phyloP scores from a whole-genome alignment of 2,113 vertebrate species.

The Cebus imitator region DNA sequence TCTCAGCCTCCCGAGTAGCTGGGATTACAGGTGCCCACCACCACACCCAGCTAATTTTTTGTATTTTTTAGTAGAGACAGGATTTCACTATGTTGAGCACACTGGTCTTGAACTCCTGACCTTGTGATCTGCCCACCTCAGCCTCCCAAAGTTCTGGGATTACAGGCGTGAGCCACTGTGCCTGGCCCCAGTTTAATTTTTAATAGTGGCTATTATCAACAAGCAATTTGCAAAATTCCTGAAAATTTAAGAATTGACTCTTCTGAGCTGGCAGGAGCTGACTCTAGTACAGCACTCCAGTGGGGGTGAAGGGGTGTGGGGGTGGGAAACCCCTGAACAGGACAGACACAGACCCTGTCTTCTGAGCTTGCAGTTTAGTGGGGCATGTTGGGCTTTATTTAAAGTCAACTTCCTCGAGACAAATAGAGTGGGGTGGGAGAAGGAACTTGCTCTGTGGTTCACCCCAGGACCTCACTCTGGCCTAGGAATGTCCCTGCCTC shows the following conservation, averaged over 20 bases:
- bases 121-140: no score
- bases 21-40: no score
- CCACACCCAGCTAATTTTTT: no score
- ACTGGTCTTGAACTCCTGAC: no score
- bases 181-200: background rate
- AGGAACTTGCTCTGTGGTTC: background rate
- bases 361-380: background rate
- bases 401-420: background rate
- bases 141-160: no score
- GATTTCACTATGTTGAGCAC: no score
- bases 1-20: no score
- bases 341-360: background rate
- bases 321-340: no score
- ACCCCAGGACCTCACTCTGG: background rate
- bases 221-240: background rate
- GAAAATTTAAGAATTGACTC: background rate
- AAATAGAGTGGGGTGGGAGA: background rate
- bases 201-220: background rate
- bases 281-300: accelerated
- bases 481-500: background rate
- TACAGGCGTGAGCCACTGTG: no score
- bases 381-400: background rate
- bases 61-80: no score
- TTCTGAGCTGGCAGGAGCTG: background rate
- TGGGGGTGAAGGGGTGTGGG: no score